Percentiles rank a stretch among this genome's conserved stretches.
These are phyloP conservation scores for Trichoplusia ni DNA, from an alignment of 1,140 invertebrate species.

Conservation along the genomic window DNA sequence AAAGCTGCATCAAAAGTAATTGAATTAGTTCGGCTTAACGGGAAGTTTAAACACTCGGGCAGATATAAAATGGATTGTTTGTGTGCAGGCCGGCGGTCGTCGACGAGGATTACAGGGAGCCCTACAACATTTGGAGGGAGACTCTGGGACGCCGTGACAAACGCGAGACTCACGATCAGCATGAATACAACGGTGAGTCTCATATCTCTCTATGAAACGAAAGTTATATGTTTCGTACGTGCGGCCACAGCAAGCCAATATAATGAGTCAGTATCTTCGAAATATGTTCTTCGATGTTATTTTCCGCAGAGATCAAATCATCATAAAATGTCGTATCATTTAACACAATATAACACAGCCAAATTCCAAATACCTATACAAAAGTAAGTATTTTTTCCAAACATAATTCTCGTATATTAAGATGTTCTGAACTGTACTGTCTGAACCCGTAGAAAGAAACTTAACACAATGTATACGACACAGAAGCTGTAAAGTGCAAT, in stretches of 20 bases:
- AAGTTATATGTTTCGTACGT: too few species aligned
- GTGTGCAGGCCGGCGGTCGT: slow-evolving; percentile 65
- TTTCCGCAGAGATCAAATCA: too few species aligned
- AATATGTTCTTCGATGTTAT: too few species aligned
- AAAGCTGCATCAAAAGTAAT: slow-evolving; percentile 1
- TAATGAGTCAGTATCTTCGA: too few species aligned
- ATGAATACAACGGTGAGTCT: slow-evolving; percentile 72
- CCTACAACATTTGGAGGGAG: slow-evolving; percentile 75
- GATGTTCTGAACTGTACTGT: too few species aligned
- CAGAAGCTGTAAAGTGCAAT: slow-evolving; percentile 39
- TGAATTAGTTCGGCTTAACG: slow-evolving; percentile 4
- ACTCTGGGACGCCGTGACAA: slow-evolving; percentile 68
- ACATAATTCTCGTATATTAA: too few species aligned
- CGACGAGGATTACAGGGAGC: slow-evolving; percentile 72
- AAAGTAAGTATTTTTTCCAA: too few species aligned
- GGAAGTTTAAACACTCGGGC: neutral
- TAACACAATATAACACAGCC: too few species aligned
- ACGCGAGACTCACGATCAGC: slow-evolving; percentile 61
- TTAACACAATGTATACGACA: slow-evolving; percentile 28
- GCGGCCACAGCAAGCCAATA: too few species aligned
- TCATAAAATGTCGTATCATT: too few species aligned
- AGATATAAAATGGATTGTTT: slow-evolving; percentile 26
- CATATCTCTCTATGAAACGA: too few species aligned
- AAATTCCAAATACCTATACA: too few species aligned
- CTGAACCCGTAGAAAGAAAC: neutral